Base-by-base conservation (phyloP, 1,140 invertebrate species). In the Paraescarpia echinospica region DNA sequence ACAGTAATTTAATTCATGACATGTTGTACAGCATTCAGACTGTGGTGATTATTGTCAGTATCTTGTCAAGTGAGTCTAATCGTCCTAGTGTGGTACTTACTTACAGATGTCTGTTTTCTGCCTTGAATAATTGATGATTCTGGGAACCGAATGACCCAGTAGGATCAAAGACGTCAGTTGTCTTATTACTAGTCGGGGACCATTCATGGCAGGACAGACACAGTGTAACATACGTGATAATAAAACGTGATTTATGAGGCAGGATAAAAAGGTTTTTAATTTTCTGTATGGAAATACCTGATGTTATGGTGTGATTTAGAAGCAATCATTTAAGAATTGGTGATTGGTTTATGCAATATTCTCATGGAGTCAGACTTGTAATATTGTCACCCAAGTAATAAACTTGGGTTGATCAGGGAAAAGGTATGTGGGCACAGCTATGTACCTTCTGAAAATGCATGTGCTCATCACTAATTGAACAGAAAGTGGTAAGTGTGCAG, bases 221-320 rank as follows among this genome's bases (percentile, higher is more conserved):
- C 59, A 6, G 41, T 18, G 22, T 77, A 4, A 8, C 48, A 51
- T 18, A 51, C 48, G 27, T 77, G 27, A 27, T 77, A 77, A 77
- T 27, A 27, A 90, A 91, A 33, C 35, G 33, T 93, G 33, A 59
- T n/a, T 35, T 41, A 27, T 18, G 0, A 41, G 33, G 91, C 8
- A 41, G 89, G 59, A 93, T 93, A 51, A 89, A 92, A 77, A 91
- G 89, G 34, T 89, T 91, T 33, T 95, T 92, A 88, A 41, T 94
- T 91, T 89, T 92, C 91, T 27, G 9, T 77, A 77, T 33, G 14
- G n/a, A 94, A 92, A 59, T 92, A 92, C 91, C 90, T 93, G 92
- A 9, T 8, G n/a, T 48, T 51, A 51, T 51, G 18, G 48, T 51
- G 8, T 51, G 48, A 51, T 51, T 51, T 51, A 51, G 8, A 51